Evolutionary conservation across 2,113 vertebrate species (phyloP).

Genomic region (Saccopteryx leptura): DNA sequence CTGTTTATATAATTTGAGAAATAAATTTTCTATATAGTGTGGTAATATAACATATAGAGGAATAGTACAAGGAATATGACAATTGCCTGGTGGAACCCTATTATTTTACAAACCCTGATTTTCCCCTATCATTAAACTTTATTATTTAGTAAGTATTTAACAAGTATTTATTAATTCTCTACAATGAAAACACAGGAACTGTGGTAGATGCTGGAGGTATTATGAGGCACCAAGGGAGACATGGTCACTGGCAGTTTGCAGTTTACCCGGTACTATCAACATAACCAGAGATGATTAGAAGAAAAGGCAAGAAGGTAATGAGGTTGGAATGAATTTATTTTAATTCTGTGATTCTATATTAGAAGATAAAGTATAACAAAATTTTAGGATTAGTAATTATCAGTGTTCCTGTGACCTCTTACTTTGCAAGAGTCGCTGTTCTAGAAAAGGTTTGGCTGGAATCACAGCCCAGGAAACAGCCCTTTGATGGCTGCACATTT

Average conservation of each 20-base stretch:
- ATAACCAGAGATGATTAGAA: neutral
- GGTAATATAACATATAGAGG: conserved; percentile 11
- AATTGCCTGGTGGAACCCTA: neutral
- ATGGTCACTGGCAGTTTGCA: neutral
- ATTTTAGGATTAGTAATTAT: neutral
- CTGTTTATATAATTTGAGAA: conserved; percentile 41
- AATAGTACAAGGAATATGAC: neutral
- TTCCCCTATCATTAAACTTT: neutral
- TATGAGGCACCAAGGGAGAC: neutral
- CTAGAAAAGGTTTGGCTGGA: neutral
- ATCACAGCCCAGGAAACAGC: neutral
- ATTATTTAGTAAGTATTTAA: conserved; percentile 8
- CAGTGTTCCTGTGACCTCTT: neutral
- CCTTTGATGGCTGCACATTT: neutral
- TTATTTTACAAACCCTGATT: neutral
- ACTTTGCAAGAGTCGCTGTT: neutral
- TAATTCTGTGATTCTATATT: neutral
- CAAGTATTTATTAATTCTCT: neutral
- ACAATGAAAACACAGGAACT: neutral
- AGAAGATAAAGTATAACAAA: conserved; percentile 25
- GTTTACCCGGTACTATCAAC: neutral
- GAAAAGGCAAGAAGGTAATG: neutral
- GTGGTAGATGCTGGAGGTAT: neutral
- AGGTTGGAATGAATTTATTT: conserved; percentile 32
- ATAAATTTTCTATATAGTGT: neutral